A percentile compares a stretch with the other conserved stretches of the same genome.
These are phyloP conservation scores for Nomada goodeniana DNA, from an alignment of 2,888 invertebrate genomes.

Conservation along the genomic window DNA sequence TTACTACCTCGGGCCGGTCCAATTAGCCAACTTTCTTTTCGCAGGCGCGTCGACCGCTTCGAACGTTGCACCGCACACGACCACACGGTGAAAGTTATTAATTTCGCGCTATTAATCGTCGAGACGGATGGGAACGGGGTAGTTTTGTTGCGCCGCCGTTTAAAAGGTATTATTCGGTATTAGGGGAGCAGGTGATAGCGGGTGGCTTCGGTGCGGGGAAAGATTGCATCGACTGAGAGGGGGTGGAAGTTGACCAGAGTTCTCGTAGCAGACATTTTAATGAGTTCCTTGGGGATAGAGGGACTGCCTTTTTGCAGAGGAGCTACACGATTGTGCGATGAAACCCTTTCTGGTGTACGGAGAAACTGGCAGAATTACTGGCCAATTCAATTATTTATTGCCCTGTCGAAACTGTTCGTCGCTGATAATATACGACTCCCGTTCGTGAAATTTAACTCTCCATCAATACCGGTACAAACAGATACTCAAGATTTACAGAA, in stretches of 20 bases:
- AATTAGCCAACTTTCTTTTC: constrained; percentile 41
- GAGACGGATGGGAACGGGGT: not conserved
- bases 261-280: constrained; percentile 5
- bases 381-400: no score
- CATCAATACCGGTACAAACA: no score
- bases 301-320: not conserved
- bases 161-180: not conserved
- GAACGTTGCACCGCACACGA: not conserved
- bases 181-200: not conserved
- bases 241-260: not conserved
- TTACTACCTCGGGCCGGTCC: not conserved
- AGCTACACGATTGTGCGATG: no score
- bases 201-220: not conserved
- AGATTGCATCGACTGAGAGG: not conserved
- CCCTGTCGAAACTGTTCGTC: not conserved
- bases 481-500: no score
- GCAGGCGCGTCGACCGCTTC: not conserved
- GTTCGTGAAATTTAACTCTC: no score
- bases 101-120: constrained; percentile 21
- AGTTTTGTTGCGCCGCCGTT: constrained; percentile 20
- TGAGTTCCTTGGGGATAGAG: not conserved
- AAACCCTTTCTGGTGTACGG: no score
- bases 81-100: constrained; percentile 5
- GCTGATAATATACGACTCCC: not conserved
- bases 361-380: no score